Conservation (phyloP, 2,797 vertebrate genomes). For the Myripristis murdjan region DNA sequence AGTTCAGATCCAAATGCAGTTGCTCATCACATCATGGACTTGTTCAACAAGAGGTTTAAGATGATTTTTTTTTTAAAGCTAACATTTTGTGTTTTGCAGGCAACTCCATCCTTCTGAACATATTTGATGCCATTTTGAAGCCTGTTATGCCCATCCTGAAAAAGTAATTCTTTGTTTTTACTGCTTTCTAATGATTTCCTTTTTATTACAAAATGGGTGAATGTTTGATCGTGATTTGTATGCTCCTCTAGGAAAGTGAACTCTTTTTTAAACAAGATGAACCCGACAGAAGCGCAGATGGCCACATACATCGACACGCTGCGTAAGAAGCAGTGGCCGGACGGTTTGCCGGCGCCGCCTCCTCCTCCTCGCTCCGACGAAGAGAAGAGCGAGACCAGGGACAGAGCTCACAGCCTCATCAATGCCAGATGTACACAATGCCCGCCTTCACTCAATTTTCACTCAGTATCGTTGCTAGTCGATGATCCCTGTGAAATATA, state of each 20-base stretch:
- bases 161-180: constrained; percentile 67
- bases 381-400: constrained; percentile 76
- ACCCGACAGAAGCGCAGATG: constrained; percentile 81
- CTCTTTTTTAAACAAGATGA: constrained; percentile 80
- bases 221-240: neutral
- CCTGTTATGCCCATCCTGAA: constrained; percentile 83
- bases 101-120: constrained; percentile 83
- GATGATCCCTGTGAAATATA: neutral
- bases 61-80: neutral
- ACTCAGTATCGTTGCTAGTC: neutral
- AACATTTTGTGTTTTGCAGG: constrained; percentile 65
- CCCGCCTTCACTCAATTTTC: neutral
- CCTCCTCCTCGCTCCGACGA: constrained; percentile 62
- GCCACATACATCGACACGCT: constrained; percentile 77
- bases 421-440: constrained; percentile 76
- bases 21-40: neutral
- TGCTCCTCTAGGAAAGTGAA: constrained; percentile 79
- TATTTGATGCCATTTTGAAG: constrained; percentile 82
- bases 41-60: neutral
- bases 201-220: neutral
- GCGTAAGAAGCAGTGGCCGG: constrained; percentile 80
- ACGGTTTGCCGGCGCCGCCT: constrained; percentile 13
- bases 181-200: neutral
- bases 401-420: constrained; percentile 80
- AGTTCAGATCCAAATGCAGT: constrained; percentile 2